Evolutionary conservation across 1,140 invertebrate genomes (phyloP), one percentile per base, ranked within the genome.

Genomic region (Laodelphax striatellus): DNA sequence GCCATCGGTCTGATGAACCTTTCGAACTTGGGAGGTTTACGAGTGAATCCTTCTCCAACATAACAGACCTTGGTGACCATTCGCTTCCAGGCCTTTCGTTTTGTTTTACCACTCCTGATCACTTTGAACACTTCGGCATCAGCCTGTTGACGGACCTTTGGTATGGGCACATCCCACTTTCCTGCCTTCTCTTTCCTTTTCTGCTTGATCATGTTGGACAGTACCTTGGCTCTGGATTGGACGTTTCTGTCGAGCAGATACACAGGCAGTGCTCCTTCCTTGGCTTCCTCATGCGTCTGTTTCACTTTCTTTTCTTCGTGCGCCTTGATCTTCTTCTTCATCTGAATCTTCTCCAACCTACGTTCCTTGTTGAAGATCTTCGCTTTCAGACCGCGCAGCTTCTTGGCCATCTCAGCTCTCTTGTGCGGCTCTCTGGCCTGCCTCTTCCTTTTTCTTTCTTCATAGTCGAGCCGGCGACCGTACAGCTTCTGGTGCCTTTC

Each of bases 161-260:
- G 97, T 69, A 99, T 88, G 0, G 97, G 97, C 0, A 99, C 97
- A 70, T 98, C 92, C 95, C 96, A 99, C 82, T 99, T 99, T 0
- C 96, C 97, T 59, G 94, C 95, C 71, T 99, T 99, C 75, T 99
- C 97, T 76, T 99, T 99, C 1, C 97, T 81, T 75, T 99, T 99
- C 73, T 99, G 96, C 78, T 99, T 99, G 60, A 99, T 97, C 88
- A 97, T 98, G 71, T 98, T 99, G 0, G 95, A 98, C 0, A 99
- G 76, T 17, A 98, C 87, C 77, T 98, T 99, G 4, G 95, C 93
- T 53, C 88, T 80, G 4, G 85, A 87, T 65, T 97, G 91, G n/a
- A 90, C 83, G 77, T 98, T 91, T 77, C 97, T 84, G 79, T 99
- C 97, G 41, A 99, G 76, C 6, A 99, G 76, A 75, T 99, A 99